phyloP scores from a whole-genome alignment of 2,888 invertebrate genomes.

The Mimas tiliae region DNA sequence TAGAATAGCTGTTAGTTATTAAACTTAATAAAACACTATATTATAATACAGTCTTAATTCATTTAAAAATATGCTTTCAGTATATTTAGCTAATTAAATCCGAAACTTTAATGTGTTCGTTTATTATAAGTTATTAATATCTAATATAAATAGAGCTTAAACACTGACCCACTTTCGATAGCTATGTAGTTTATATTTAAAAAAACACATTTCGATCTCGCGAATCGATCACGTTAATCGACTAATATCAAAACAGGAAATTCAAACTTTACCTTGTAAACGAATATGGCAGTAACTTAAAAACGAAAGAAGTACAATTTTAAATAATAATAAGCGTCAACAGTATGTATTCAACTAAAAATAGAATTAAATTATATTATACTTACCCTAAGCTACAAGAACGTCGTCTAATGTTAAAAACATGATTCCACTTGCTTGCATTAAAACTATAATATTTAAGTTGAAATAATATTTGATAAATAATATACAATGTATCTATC shows the following conservation, averaged over 20 bases:
- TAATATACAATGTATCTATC: too few species aligned
- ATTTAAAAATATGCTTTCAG: conserved; percentile 50
- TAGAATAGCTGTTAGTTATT: conserved; percentile 26
- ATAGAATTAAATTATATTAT: conserved; percentile 16
- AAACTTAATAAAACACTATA: conserved; percentile 35
- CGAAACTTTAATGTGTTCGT: conserved; percentile 25
- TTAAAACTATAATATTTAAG: neutral
- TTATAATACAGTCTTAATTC: conserved; percentile 73
- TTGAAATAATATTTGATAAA: neutral
- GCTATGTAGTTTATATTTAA: conserved; percentile 37
- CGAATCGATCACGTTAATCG: conserved; percentile 31
- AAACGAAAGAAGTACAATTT: conserved; percentile 50
- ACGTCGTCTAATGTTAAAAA: conserved; percentile 11
- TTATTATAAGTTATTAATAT: conserved; percentile 24
- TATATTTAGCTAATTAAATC: conserved; percentile 38
- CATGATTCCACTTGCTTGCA: conserved; percentile 9
- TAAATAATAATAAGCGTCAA: conserved; percentile 79
- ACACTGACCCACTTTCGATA: conserved; percentile 20
- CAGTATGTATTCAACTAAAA: conserved; percentile 12
- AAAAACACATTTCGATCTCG: conserved; percentile 17
- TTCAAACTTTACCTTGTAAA: conserved; percentile 36
- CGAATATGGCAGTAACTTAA: conserved; percentile 73
- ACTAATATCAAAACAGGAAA: conserved; percentile 36
- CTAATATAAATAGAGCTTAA: conserved; percentile 42
- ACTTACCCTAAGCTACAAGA: conserved; percentile 16